Base-by-base conservation (phyloP, 1,140 invertebrate species). In the Coenobita brevimanus region DNA sequence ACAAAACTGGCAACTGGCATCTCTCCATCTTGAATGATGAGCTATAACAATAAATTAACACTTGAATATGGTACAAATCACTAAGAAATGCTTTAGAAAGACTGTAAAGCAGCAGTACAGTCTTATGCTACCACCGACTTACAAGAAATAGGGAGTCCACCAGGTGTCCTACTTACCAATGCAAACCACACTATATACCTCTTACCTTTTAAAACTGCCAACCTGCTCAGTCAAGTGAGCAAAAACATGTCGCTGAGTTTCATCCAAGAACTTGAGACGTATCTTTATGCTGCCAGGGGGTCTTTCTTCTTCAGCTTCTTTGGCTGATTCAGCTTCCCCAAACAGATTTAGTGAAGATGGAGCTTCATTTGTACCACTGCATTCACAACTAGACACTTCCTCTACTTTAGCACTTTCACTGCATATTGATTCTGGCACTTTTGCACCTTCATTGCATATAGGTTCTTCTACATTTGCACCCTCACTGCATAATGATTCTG, bases 151-250 rank as follows among this genome's bases (percentile, higher is more conserved):
- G n/a, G n/a, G n/a, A n/a, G n/a, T n/a, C n/a, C n/a, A n/a, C n/a
- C n/a, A n/a, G n/a, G n/a, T n/a, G n/a, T n/a, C n/a, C n/a, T n/a
- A n/a, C n/a, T n/a, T n/a, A n/a, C n/a, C n/a, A n/a, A n/a, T n/a
- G n/a, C n/a, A n/a, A n/a, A n/a, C n/a, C n/a, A n/a, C n/a, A n/a
- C n/a, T n/a, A n/a, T n/a, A n/a, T n/a, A n/a, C 81, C 46, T 46
- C 73, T 91, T 93, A 97, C 97, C 95, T 96, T 95, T 97, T 97
- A 93, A 98, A 98, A 92, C 97, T 95, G 79, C 95, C 96, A 88
- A 98, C 93, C 82, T 94, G 94, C 92, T 97, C 96, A 88, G 95
- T 94, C 38, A 96, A 94, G 87, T 94, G 95, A 3, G 96, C 96
- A 91, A 95, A 95, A 0, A 98, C 97, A 81, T 96, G 92, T 92